Base-by-base conservation (phyloP, 2,888 invertebrate species). In the Chrysolina haemoptera region DNA sequence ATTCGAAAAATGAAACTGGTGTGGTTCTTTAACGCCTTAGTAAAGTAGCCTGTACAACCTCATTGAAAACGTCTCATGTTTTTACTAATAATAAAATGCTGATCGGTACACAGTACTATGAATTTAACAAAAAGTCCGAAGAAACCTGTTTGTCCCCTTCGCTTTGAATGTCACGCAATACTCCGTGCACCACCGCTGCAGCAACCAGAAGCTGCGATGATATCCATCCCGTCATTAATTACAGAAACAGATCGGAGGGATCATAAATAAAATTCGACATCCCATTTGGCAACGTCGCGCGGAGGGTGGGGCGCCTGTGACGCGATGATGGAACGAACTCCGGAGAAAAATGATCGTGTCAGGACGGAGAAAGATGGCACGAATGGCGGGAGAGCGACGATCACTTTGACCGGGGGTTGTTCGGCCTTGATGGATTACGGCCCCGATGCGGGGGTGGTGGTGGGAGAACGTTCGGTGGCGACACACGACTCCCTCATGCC, bases 291-390 rank as follows among this genome's bases (percentile, higher is more conserved):
- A 88, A 88, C 88, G 88, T 88, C 87, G 87, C 87, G 90, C 89
- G 84, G 89, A 89, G 89, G 89, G 90, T 90, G 91, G 89, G 89
- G 89, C 88, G 88, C 90, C 90, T 91, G 91, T 92, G 92, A 92
- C 92, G 92, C 91, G 92, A 92, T 92, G 92, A 92, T 92, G 92
- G 92, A 92, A 91, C 91, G 92, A 89, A 91, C 91, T 91, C 90
- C 85, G 91, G 91, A 92, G 92, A 92, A 92, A 92, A 92, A 92
- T 92, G 92, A 92, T 92, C 91, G 90, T 90, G 91, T 87, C 87
- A 89, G 87, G 85, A 79, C 75, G 78, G 83, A 82, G 81, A 79
- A 80, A 77, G 82, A 81, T 79, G 77, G 83, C 41, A 89, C 83
- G 85, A 76, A 77, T 75, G 72, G 81, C 74, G 78, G 71, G 88